phyloP scores from a whole-genome alignment of 2,888 invertebrate genomes.

The Drosophila lacicola region DNA sequence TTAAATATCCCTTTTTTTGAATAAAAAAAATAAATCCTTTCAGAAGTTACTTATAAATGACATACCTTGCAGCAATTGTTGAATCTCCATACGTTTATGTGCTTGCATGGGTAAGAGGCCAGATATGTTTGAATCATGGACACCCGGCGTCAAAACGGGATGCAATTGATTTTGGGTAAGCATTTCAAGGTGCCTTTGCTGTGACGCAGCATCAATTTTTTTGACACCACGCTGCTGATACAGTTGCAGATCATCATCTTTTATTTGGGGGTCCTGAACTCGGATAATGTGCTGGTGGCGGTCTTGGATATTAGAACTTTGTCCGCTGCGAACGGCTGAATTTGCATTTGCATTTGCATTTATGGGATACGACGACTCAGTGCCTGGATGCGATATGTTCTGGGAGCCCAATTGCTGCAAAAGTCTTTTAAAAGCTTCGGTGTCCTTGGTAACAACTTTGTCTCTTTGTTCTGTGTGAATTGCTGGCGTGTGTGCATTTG shows the following conservation, averaged over 20 bases:
- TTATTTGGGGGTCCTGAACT: constrained; percentile 15
- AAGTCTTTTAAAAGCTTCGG: constrained; percentile 92
- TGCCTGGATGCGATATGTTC: constrained; percentile 32
- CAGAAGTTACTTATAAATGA: background rate
- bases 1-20: too few relatives aligned
- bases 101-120: constrained; percentile 22
- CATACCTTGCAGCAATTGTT: constrained; percentile 90
- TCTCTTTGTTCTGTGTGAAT: constrained; percentile 33
- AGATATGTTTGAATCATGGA: constrained; percentile 35
- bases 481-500: constrained; percentile 2
- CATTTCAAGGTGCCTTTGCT: constrained; percentile 27
- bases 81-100: constrained; percentile 80
- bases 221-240: constrained; percentile 51
- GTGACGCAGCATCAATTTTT: constrained; percentile 35
- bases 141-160: constrained; percentile 22
- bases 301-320: constrained; percentile 13
- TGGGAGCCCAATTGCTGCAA: constrained; percentile 81
- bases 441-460: constrained; percentile 87
- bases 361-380: constrained; percentile 25
- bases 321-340: background rate
- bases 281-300: constrained; percentile 22
- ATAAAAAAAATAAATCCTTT: too few relatives aligned
- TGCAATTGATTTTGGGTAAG: constrained; percentile 28
- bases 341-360: constrained; percentile 29
- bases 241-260: constrained; percentile 64